Base-by-base conservation (phyloP, 1,140 invertebrate genomes). In the Helicoverpa zea region DNA sequence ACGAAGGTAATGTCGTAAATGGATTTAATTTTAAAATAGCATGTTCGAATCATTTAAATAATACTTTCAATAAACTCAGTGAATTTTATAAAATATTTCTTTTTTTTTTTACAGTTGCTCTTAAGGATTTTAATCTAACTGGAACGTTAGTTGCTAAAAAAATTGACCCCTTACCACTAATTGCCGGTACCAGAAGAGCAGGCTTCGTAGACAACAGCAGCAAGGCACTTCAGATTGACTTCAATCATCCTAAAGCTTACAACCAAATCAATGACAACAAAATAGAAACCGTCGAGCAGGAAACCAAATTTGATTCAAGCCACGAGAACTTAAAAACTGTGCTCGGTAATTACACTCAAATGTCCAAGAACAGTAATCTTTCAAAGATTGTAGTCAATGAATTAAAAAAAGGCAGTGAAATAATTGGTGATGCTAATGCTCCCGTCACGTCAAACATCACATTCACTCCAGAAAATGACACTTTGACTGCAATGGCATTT, bases 381-480 rank as follows among this genome's bases (percentile, higher is more conserved):
- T 94, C 93, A 3, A 92, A 92, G 56, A 63, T 94, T 61, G 84
- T 94, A 4, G 93, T 92, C 7, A 92, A 92, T 79, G 93, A 94
- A 80, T 79, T 94, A n/a, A 90, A 88, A 74, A 83, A 61, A 56
- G 91, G 91, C 0, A 82, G 68, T 16, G 93, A 94, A 87, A 83
- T 87, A 4, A 91, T 94, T 64, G 93, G 93, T 11, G 89, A 91
- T 78, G 84, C 86, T 81, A 83, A 87, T 56, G 83, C 88, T 7
- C 63, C 86, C 56, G 84, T 91, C 5, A 87, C 89, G 29, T 94
- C 93, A 64, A 94, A 94, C 84, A 92, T 94, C 16, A 92, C 90
- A 30, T 94, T 94, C 75, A 92, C 91, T 7, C 88, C 90, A n/a
- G 92, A 94, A 88, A 94, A 94, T 78, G 93, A 94, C 68, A 94